These are phyloP conservation scores for Leptopilina myrica DNA, from an alignment of 2,888 invertebrate species.

Conservation along the genomic window DNA sequence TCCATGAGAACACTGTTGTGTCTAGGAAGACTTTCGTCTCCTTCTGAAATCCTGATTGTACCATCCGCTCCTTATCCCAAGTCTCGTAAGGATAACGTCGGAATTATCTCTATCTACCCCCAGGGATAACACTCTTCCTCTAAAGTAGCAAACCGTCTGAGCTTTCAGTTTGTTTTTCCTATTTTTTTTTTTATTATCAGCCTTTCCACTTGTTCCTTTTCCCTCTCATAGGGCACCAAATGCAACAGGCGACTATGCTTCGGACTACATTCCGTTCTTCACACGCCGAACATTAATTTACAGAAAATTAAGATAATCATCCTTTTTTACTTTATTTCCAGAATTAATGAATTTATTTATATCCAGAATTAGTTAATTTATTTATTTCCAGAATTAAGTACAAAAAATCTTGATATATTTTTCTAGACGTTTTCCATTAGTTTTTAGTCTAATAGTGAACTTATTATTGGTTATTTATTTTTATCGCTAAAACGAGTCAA, in stretches of 20 bases:
- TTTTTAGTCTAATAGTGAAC: too few relatives aligned
- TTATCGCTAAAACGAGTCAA: too few relatives aligned
- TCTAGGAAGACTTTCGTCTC: constrained; percentile 45
- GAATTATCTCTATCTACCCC: constrained; percentile 43
- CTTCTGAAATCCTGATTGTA: constrained; percentile 50
- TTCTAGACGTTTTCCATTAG: too few relatives aligned
- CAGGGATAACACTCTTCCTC: constrained; percentile 2
- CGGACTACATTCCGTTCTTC: background rate
- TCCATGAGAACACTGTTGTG: constrained; percentile 58
- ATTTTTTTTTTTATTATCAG: too few relatives aligned
- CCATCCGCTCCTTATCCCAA: constrained; percentile 56
- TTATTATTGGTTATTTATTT: too few relatives aligned
- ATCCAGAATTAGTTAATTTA: too few relatives aligned
- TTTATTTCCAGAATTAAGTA: too few relatives aligned
- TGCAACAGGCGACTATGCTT: background rate
- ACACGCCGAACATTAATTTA: too few relatives aligned
- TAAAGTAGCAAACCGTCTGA: background rate
- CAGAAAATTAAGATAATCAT: too few relatives aligned
- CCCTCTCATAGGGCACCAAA: background rate
- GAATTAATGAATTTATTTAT: too few relatives aligned
- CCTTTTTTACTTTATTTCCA: too few relatives aligned
- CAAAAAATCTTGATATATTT: too few relatives aligned
- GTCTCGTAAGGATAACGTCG: constrained; percentile 49
- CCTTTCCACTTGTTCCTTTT: background rate
- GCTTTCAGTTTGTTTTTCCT: background rate